phyloP scores from a whole-genome alignment of 2,113 vertebrate genomes.

The Butorides virescens region DNA sequence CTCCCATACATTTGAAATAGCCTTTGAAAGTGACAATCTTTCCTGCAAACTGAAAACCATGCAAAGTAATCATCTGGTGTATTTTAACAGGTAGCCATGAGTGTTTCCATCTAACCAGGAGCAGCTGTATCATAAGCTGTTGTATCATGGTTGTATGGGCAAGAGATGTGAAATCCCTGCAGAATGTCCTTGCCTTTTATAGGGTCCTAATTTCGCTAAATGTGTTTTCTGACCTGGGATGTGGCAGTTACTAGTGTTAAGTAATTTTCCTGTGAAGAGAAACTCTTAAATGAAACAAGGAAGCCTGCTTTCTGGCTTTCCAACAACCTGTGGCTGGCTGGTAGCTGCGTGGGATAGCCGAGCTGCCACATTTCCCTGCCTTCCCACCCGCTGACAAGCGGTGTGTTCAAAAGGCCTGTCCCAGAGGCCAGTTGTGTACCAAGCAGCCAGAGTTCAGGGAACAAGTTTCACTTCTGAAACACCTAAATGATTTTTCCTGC shows the following conservation, averaged over 20 bases:
- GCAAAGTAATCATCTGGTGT: background rate
- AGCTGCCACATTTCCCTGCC: background rate
- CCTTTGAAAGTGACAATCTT: background rate
- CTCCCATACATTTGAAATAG: background rate
- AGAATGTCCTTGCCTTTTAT: background rate
- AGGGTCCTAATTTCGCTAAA: background rate
- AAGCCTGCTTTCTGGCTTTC: background rate
- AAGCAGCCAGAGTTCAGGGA: background rate
- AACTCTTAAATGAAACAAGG: background rate
- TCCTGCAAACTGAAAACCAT: background rate
- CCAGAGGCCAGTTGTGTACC: background rate
- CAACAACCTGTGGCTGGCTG: too few species aligned
- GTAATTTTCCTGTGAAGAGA: background rate
- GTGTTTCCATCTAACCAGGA: background rate
- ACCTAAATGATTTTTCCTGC: background rate
- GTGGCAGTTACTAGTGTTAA: background rate
- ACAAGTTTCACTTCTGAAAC: background rate
- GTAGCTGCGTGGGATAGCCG: rapidly evolving
- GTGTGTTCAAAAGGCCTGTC: rapidly evolving
- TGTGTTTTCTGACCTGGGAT: rapidly evolving
- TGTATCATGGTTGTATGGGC: background rate
- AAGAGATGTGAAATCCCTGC: background rate
- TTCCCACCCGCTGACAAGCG: background rate
- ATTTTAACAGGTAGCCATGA: background rate
- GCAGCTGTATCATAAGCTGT: background rate